Conservation (phyloP, 1,140 invertebrate species). For the Colletes latitarsis region DNA sequence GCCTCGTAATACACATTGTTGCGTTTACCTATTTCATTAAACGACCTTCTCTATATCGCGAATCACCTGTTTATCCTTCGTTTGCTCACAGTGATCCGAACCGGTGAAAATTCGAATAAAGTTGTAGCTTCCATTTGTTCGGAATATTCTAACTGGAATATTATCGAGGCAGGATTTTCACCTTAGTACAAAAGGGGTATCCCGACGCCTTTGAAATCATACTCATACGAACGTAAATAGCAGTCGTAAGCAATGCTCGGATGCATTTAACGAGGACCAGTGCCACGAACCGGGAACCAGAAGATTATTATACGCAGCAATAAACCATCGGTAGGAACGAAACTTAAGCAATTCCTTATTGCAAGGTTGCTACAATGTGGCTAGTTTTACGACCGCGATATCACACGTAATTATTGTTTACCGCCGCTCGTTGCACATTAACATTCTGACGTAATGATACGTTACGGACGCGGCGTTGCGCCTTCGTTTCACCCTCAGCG, state of each 20-base stretch:
- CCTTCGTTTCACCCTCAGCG: not conserved
- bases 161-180: not conserved
- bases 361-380: slow-evolving; percentile 41
- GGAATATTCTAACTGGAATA: not conserved
- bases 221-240: not conserved
- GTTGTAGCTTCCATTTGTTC: not conserved
- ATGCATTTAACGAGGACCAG: slow-evolving; percentile 50
- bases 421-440: slow-evolving; percentile 19
- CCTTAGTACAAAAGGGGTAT: not conserved
- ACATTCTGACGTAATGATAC: slow-evolving; percentile 35
- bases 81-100: too few species aligned
- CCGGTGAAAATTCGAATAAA: too few species aligned
- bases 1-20: too few species aligned
- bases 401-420: slow-evolving; percentile 49
- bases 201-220: not conserved
- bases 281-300: slow-evolving; percentile 11
- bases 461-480: not conserved
- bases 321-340: slow-evolving; percentile 42
- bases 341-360: slow-evolving; percentile 41
- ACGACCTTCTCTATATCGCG: too few species aligned
- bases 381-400: slow-evolving; percentile 43
- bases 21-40: too few species aligned
- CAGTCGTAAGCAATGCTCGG: slow-evolving; percentile 4
- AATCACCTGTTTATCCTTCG: too few species aligned
- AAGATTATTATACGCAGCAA: slow-evolving; percentile 49